Conservation (phyloP, 2,113 vertebrate genomes). For the Tetrax tetrax region DNA sequence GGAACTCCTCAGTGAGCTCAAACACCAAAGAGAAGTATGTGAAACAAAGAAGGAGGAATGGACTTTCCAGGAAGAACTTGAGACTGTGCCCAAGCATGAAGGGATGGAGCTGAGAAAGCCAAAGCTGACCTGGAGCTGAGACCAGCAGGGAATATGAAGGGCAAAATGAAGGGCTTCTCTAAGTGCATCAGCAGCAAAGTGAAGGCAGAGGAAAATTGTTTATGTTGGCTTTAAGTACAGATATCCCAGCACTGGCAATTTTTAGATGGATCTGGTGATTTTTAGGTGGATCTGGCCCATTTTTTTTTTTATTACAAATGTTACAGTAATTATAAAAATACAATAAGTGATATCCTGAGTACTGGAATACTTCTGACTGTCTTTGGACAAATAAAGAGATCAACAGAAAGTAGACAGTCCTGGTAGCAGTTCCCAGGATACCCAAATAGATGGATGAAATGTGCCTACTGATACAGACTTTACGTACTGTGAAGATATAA, state of each 20-base stretch:
- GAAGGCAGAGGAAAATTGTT: neutral
- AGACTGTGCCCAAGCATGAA: neutral
- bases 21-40: neutral
- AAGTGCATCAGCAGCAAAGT: neutral
- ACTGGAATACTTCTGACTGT: neutral
- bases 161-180: neutral
- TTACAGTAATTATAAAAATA: neutral
- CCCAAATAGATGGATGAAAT: neutral
- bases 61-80: neutral
- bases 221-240: neutral
- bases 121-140: neutral
- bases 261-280: neutral
- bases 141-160: neutral
- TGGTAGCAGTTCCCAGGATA: neutral
- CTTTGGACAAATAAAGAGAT: neutral
- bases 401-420: neutral
- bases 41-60: neutral
- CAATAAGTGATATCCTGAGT: neutral
- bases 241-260: neutral
- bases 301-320: neutral
- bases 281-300: neutral
- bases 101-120: neutral
- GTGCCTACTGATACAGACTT: neutral
- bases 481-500: neutral
- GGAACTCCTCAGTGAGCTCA: neutral